A percentile compares a stretch with the other conserved stretches of the same genome.
Evolutionary conservation across 2,888 invertebrate genomes (phyloP).

Genomic region (Parnassius glacialis): DNA sequence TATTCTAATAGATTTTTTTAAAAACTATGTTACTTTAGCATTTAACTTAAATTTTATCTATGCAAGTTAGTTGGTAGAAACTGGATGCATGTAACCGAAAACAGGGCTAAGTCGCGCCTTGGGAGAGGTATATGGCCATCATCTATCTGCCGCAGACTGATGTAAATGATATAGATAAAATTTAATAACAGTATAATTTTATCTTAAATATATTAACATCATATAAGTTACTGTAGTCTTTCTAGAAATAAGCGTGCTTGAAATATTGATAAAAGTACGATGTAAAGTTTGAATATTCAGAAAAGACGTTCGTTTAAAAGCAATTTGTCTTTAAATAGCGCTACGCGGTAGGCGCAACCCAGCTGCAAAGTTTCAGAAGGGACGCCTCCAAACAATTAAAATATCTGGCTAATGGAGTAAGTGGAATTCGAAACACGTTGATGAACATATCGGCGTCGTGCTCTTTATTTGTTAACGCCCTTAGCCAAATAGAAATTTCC

Average conservation of each 20-base stretch:
- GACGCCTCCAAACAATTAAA: constrained; percentile 72
- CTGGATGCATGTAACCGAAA: no score
- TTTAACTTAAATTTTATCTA: no score
- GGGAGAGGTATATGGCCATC: no score
- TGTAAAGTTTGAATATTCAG: constrained; percentile 35
- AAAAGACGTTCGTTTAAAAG: constrained; percentile 65
- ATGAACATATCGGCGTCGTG: constrained; percentile 72
- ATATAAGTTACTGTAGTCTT: no score
- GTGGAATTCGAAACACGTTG: constrained; percentile 71
- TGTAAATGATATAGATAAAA: no score
- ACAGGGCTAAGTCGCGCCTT: no score
- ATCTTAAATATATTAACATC: no score
- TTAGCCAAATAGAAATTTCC: constrained; percentile 33
- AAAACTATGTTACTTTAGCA: no score
- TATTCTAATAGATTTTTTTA: no score
- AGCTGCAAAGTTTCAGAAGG: constrained; percentile 72
- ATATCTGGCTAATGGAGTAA: constrained; percentile 78
- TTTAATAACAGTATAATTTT: no score
- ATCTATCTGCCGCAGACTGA: no score
- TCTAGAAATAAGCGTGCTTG: constrained; percentile 4
- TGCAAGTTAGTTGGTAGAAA: no score
- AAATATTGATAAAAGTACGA: background rate
- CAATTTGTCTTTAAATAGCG: constrained; percentile 77
- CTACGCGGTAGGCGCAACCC: constrained; percentile 65
- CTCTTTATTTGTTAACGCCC: constrained; percentile 58